These are phyloP conservation scores for Enteromius treurensis DNA, from an alignment of 2,797 vertebrate species.

Conservation along the genomic window DNA sequence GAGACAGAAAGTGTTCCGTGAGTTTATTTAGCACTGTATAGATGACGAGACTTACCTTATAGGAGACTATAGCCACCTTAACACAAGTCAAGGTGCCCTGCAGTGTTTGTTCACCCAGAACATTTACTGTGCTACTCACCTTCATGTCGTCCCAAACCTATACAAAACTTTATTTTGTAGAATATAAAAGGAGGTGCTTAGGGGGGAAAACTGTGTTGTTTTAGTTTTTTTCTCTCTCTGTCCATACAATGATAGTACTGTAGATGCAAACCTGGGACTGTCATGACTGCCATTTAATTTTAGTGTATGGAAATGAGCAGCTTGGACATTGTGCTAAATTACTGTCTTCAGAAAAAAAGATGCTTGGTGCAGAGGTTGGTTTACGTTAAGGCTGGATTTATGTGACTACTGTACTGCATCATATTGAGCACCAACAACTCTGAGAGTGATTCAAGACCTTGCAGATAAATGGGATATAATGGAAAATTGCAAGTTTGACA, in stretches of 20 bases:
- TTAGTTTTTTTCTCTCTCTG: too few relatives aligned
- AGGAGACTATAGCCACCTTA: slow-evolving; percentile 13
- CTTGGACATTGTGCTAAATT: background rate
- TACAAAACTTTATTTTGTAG: background rate
- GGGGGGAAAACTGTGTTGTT: too few relatives aligned
- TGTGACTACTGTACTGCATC: background rate
- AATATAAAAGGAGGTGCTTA: background rate
- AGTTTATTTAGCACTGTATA: slow-evolving; percentile 16
- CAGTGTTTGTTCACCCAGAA: slow-evolving; percentile 2
- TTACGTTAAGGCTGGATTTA: background rate
- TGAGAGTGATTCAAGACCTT: background rate
- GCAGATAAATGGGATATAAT: background rate
- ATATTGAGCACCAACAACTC: background rate
- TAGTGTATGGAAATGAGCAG: too few relatives aligned
- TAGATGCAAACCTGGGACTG: background rate
- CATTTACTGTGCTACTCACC: background rate
- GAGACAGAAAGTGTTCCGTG: background rate
- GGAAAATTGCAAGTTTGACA: background rate
- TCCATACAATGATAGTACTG: background rate
- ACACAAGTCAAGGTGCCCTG: background rate
- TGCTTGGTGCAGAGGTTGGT: background rate
- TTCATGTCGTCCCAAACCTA: background rate
- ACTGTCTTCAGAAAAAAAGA: background rate
- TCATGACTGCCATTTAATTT: background rate
- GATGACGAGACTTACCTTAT: background rate